Evolutionary conservation across 2,113 vertebrate species (phyloP), one percentile per base, ranked within the genome.

Genomic region (Apus apus): DNA sequence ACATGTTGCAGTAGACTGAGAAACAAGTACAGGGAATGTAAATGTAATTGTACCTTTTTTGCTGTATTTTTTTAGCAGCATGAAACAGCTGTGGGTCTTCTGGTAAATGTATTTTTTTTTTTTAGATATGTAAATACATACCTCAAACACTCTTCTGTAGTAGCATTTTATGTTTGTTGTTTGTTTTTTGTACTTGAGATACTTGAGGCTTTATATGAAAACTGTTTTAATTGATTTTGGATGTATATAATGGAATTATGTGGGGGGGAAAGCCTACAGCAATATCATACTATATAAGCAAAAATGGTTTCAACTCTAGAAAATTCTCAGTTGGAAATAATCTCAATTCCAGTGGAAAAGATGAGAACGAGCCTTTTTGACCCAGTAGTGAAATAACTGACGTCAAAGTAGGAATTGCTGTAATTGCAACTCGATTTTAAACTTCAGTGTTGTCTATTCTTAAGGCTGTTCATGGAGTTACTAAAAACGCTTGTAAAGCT

Each of bases 401-500:
- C 8, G 6, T 58, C 23, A 15, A 75, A 65, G 70, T 54, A 76
- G 53, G 85, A 90, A 26, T 54, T 81, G 36, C 77, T 95, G 61
- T 81, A 87, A 68, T 40, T 84, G 75, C 13, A 5, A 15, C 88
- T 94, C 43, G 51, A 51, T 72, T 83, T 94, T 65, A 68, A 87
- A 86, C 40, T 72, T 87, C 11, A 40, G 13, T 68, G 77, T 82
- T 85, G 48, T 82, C 53, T 87, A 73, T 79, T 91, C 45, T 27
- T 79, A 53, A 0, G 0, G 13, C 71, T 92, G 60, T 79, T 94
- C 21, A 16, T 50, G 62, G 56, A 79, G 71, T 50, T 91, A 85
- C 72, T 81, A 36, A 91, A 90, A 87, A 81, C 67, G 15, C 89
- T 70, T 94, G 72, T 94, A 61, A 85, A 79, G 62, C 78, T 85